phyloP scores from a whole-genome alignment of 2,113 vertebrate species.

The Pteruthius melanotis region DNA sequence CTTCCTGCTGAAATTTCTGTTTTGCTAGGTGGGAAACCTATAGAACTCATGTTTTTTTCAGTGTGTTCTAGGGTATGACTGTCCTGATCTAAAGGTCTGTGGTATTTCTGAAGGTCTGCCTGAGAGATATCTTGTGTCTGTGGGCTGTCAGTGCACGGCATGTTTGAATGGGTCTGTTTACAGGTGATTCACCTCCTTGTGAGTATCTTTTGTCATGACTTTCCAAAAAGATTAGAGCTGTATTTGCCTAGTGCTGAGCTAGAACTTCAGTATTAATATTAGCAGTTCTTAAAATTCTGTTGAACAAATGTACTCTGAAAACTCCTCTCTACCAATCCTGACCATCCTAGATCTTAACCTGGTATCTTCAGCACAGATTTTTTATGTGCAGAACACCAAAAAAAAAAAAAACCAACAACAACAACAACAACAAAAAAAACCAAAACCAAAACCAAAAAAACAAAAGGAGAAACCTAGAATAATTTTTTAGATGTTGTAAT shows the following conservation, averaged over 20 bases:
- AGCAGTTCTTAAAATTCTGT: background rate
- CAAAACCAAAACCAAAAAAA: no score
- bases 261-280: background rate
- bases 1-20: background rate
- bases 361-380: background rate
- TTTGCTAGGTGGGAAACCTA: background rate
- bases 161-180: background rate
- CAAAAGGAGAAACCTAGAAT: background rate
- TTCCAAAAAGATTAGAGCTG: background rate
- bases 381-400: background rate
- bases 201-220: background rate
- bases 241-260: background rate
- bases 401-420: no score
- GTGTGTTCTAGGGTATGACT: background rate
- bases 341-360: background rate
- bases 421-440: no score
- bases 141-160: rapidly evolving
- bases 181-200: background rate
- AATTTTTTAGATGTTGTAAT: background rate
- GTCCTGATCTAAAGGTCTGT: background rate
- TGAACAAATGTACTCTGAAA: background rate
- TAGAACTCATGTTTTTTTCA: background rate
- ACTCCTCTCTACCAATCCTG: background rate
- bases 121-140: background rate
- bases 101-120: background rate